Conservation (phyloP, 2,113 vertebrate genomes). For the Cynoglossus semilaevis region DNA sequence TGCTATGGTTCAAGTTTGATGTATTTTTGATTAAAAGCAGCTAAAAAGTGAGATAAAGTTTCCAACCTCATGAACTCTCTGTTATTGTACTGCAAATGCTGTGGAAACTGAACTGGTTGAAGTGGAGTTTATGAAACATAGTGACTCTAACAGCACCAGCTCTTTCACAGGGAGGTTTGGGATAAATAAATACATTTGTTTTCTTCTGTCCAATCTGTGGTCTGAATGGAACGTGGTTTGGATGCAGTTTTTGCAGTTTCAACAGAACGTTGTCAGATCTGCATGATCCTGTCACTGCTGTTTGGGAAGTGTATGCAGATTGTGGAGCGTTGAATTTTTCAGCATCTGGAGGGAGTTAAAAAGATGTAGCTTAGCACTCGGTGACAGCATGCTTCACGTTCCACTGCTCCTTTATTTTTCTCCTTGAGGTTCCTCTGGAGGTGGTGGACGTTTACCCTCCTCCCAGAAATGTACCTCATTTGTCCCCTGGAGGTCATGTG, state of each 20-base stretch:
- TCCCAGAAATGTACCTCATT: slow-evolving; percentile 24
- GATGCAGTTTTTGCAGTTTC: neutral
- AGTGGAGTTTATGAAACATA: neutral
- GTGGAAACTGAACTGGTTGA: slow-evolving; percentile 1
- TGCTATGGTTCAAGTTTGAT: neutral
- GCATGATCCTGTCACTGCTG: neutral
- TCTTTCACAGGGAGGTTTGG: slow-evolving; percentile 7
- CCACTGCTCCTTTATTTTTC: neutral
- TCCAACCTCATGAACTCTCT: neutral
- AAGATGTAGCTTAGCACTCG: neutral
- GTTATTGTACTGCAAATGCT: slow-evolving; percentile 3
- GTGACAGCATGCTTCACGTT: slow-evolving; percentile 8
- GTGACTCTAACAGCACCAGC: neutral
- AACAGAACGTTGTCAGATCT: slow-evolving; percentile 16
- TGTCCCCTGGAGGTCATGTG: slow-evolving; percentile 66
- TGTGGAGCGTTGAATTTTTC: neutral
- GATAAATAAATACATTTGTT: slow-evolving; percentile 17
- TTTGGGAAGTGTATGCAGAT: slow-evolving; percentile 3
- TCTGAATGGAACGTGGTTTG: slow-evolving; percentile 19
- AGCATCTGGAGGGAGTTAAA: slow-evolving; percentile 35
- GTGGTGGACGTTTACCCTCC: slow-evolving; percentile 49
- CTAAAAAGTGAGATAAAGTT: neutral
- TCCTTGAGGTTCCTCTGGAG: slow-evolving; percentile 53
- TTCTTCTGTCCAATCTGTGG: slow-evolving; percentile 16
- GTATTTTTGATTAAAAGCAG: neutral